A percentile compares a stretch with the other conserved stretches of the same genome.
These are phyloP conservation scores for Takifugu bimaculatus DNA, from an alignment of 2,113 vertebrate species.

Conservation along the genomic window DNA sequence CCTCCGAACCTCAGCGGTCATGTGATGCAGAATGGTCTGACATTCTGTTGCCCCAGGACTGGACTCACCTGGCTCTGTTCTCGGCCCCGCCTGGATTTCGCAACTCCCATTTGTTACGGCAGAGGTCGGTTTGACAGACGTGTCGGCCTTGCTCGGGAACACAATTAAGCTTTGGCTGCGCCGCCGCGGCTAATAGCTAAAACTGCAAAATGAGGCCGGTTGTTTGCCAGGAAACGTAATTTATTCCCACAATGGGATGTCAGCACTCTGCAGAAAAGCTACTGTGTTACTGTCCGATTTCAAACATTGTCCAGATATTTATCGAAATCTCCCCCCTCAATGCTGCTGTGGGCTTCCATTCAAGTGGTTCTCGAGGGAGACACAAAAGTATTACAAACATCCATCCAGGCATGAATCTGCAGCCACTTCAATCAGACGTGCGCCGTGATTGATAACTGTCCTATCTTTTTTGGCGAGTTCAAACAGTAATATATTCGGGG, in stretches of 20 bases:
- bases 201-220: neutral
- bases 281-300: neutral
- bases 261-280: neutral
- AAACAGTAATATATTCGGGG: neutral
- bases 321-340: neutral
- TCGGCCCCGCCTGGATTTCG: conserved; percentile 32
- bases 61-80: conserved; percentile 20
- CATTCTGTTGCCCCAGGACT: conserved; percentile 15
- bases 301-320: conserved; percentile 1
- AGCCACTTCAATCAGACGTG: neutral
- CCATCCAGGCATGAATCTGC: conserved; percentile 9
- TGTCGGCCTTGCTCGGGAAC: conserved; percentile 7
- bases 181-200: conserved; percentile 6
- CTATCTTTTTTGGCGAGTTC: neutral
- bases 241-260: neutral
- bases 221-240: neutral
- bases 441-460: conserved; percentile 8
- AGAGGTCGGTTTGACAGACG: conserved; percentile 9
- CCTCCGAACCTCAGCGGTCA: conserved; percentile 9
- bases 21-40: conserved; percentile 15
- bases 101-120: conserved; percentile 29
- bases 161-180: conserved; percentile 10
- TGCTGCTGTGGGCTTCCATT: neutral
- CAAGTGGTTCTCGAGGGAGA: conserved; percentile 1
- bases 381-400: conserved; percentile 1